Percentiles rank a stretch among this genome's conserved stretches.
These are phyloP conservation scores for Salminus brasiliensis DNA, from an alignment of 2,113 vertebrate genomes.

Conservation along the genomic window DNA sequence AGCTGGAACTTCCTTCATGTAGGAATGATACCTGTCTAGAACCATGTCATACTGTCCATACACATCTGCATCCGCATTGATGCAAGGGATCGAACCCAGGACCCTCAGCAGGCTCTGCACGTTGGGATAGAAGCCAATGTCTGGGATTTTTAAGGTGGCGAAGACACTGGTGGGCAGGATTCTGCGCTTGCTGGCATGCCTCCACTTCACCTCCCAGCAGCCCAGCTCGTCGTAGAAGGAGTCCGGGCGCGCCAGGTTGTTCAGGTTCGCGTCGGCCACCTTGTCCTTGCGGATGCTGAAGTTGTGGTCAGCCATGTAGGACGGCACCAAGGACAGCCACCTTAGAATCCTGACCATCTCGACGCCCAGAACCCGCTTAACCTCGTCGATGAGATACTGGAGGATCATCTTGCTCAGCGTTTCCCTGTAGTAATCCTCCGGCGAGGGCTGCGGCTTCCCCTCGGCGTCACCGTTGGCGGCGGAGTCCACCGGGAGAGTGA, in stretches of 20 bases:
- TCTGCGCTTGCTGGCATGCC: conserved; percentile 79
- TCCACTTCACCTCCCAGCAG: conserved; percentile 82
- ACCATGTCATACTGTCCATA: conserved; percentile 82
- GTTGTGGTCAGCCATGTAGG: conserved; percentile 83
- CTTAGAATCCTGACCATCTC: conserved; percentile 80
- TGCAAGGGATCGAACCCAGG: conserved; percentile 78
- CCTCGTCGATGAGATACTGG: conserved; percentile 77
- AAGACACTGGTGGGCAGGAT: conserved; percentile 79
- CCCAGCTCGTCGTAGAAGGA: conserved; percentile 82
- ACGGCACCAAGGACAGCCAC: conserved; percentile 80
- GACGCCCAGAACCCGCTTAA: conserved; percentile 77
- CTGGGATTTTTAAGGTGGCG: conserved; percentile 78
- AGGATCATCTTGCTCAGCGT: conserved; percentile 73
- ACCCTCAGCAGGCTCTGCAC: conserved; percentile 80
- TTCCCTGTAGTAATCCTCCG: conserved; percentile 79
- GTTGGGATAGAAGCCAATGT: conserved; percentile 81
- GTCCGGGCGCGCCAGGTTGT: conserved; percentile 78
- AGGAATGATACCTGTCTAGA: conserved; percentile 73
- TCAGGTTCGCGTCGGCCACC: conserved; percentile 80
- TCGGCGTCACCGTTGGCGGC: conserved; percentile 48
- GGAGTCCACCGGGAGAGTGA: conserved; percentile 63
- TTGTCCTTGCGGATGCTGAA: conserved; percentile 82
- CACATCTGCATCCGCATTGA: conserved; percentile 78
- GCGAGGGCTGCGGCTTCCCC: conserved; percentile 58
- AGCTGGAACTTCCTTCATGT: conserved; percentile 68